Evolutionary conservation across 2,113 vertebrate genomes (phyloP).

Genomic region (Candoia aspera): DNA sequence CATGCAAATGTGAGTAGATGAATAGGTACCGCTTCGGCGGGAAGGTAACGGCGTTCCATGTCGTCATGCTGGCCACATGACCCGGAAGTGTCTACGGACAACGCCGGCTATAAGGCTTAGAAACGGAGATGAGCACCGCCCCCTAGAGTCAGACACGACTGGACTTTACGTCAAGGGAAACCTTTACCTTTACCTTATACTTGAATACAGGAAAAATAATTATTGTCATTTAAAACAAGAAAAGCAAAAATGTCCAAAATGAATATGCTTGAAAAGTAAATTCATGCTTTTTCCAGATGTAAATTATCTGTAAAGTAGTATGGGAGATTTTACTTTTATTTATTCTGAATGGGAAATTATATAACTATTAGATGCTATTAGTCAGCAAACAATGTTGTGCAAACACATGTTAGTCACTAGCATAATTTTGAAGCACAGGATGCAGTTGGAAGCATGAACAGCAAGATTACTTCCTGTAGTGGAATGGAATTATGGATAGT

Average conservation of each 20-base stretch:
- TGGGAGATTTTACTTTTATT: not conserved
- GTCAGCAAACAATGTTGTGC: not conserved
- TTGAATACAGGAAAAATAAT: constrained; percentile 15
- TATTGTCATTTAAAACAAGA: constrained; percentile 27
- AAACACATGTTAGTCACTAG: not conserved
- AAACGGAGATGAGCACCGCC: too few relatives aligned
- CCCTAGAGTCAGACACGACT: too few relatives aligned
- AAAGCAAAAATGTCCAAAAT: constrained; percentile 7
- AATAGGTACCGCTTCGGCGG: too few relatives aligned
- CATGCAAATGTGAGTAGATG: too few relatives aligned
- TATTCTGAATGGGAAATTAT: not conserved
- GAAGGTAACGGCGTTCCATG: too few relatives aligned
- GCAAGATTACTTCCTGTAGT: not conserved
- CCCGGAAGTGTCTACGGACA: too few relatives aligned
- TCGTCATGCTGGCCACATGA: too few relatives aligned
- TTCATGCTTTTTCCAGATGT: constrained; percentile 19
- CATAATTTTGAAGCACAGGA: not conserved
- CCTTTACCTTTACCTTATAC: too few relatives aligned
- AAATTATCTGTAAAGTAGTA: not conserved
- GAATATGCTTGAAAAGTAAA: constrained; percentile 30
- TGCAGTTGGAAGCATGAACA: not conserved
- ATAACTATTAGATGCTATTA: not conserved
- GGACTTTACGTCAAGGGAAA: too few relatives aligned
- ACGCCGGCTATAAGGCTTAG: too few relatives aligned
- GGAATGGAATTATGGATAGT: not conserved